Evolutionary conservation across 2,888 invertebrate genomes (phyloP), one percentile per base, ranked within the genome.

Genomic region (Euplagia quadripunctaria): DNA sequence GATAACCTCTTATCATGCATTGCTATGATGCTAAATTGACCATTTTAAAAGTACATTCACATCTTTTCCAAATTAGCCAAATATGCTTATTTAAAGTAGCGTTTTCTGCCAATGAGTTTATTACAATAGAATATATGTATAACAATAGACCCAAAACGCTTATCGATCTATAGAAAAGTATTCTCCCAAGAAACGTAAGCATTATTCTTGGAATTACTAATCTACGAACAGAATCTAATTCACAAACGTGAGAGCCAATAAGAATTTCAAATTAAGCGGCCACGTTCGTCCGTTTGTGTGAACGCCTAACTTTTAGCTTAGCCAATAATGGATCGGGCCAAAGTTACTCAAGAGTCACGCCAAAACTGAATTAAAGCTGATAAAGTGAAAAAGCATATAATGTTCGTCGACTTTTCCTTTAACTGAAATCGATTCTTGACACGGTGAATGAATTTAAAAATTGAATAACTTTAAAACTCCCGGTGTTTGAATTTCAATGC

Each of bases 301-400:
- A 83, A 81, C 76, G 82, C 64, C 80, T 78, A 87, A 88, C 83
- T 86, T 88, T 87, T 77, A 83, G 83, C 80, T 78, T 75, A 70
- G 80, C 83, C 85, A 82, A 83, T 88, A 89, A 89, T 89, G 86
- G 84, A 85, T 86, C 79, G 76, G 73, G 64, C 71, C 71, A 78
- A 89, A 89, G 82, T 88, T 87, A 88, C 84, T 82, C 82, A 83
- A 85, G 85, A 88, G 88, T 88, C 85, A 87, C 85, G 86, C 83
- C 76, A 76, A 81, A 87, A 86, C 85, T 85, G 84, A 88, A 88
- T 88, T 88, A 85, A 86, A 82, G 69, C 79, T 82, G 82, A 82
- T 85, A 83, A 85, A 88, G 85, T 87, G 85, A 87, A 86, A 85
- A 86, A 82, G 77, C 82, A 80, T 80, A 82, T 78, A 82, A 86